Base-by-base conservation (phyloP, 1,140 invertebrate species). In the Euwallacea fornicatus region DNA sequence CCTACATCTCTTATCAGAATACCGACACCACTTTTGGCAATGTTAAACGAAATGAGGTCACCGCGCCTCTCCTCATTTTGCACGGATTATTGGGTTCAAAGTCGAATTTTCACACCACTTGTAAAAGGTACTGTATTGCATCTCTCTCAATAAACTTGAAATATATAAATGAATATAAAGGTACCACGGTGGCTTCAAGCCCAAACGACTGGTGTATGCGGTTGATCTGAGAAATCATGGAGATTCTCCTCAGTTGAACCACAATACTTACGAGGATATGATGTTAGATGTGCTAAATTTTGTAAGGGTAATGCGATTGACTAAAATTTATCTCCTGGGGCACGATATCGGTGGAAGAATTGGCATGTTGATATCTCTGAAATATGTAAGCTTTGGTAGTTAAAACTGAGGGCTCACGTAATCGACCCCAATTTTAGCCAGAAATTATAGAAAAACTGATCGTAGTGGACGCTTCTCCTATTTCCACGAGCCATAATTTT, bases 181-280 rank as follows among this genome's bases (percentile, higher is more conserved):
- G 88, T 72, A 83, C 82, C 65, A 84, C 85, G 70, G 90, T 87
- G n/a, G 84, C 85, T 56, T 79, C 75, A 6, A 66, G 76, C 53
- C 83, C 87, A 76, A 76, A 91, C 54, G 63, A 43, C 15, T 60
- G 85, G 88, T 96, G 0, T 87, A 94, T 47, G 84, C 89, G 0
- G 83, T 96, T 15, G 95, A 98, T 86, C 88, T 91, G 0, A 87
- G 95, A 78, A 97, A 98, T 82, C 96, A 98, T 82, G 96, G 95
- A 0, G 91, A 94, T 50, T 96, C 93, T 78, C 90, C 92, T 0
- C 94, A 96, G 77, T 83, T 87, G 0, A 74, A 80, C 7, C 84
- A 88, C 0, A 90, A 94, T 81, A 86, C 84, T 47, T 96, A 96
- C 78, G 75, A 81, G 3, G 82, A 87, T 10, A 87, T 96, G 86